A percentile compares a stretch with the other conserved stretches of the same genome.
phyloP scores from a whole-genome alignment of 2,113 vertebrate genomes.

The Phoenicopterus ruber region DNA sequence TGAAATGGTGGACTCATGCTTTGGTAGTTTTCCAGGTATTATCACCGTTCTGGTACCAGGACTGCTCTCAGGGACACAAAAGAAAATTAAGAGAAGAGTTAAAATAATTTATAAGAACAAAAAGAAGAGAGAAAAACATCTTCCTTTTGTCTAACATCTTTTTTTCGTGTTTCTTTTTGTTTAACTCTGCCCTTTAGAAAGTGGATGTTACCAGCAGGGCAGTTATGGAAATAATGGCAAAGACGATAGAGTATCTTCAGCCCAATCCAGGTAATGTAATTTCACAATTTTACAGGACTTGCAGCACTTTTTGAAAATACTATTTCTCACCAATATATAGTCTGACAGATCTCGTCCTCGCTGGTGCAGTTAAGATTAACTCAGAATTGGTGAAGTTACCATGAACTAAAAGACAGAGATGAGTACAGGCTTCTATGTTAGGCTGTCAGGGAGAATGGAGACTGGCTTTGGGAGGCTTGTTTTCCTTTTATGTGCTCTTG shows the following conservation, averaged over 20 bases:
- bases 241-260: constrained; percentile 97
- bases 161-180: neutral
- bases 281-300: neutral
- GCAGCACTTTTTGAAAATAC: neutral
- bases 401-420: neutral
- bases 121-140: neutral
- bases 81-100: neutral
- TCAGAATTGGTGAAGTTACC: neutral
- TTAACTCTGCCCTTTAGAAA: constrained; percentile 75
- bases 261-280: constrained; percentile 90
- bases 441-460: neutral
- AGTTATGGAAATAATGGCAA: constrained; percentile 96
- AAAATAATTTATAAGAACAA: neutral
- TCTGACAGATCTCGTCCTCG: neutral
- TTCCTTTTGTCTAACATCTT: neutral
- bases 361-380: neutral
- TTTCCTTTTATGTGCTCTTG: neutral
- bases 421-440: neutral
- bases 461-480: neutral
- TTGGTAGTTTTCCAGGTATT: neutral
- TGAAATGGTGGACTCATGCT: neutral
- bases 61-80: neutral
- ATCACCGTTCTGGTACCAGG: neutral
- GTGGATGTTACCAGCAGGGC: constrained; percentile 93
- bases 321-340: neutral